These are phyloP conservation scores for Drosophila ogumai DNA, from an alignment of 1,140 invertebrate species.

Conservation along the genomic window DNA sequence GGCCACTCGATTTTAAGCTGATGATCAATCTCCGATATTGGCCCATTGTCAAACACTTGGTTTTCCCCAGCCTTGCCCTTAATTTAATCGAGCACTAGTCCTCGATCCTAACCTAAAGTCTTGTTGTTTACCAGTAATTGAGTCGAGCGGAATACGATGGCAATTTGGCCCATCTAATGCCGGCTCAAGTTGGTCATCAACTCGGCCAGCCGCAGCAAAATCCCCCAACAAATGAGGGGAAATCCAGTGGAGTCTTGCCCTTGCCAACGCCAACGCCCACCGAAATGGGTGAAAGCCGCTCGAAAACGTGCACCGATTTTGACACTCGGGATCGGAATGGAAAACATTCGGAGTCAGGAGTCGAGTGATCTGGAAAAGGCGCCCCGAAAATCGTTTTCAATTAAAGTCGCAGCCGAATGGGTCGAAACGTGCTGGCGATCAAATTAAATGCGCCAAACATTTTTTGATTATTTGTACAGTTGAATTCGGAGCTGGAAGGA, in stretches of 20 bases:
- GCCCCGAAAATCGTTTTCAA: slow-evolving; percentile 78
- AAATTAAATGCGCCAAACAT: slow-evolving; percentile 78
- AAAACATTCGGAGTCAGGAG: slow-evolving; percentile 15
- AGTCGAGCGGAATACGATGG: slow-evolving; percentile 26
- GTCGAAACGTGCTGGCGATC: slow-evolving; percentile 76
- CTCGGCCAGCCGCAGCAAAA: slow-evolving; percentile 36
- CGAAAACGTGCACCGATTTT: slow-evolving; percentile 74
- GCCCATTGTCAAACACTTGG: slow-evolving; percentile 38
- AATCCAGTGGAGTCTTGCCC: slow-evolving; percentile 28
- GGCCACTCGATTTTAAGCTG: slow-evolving; percentile 1
- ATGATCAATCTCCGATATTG: slow-evolving; percentile 31
- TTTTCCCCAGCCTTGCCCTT: slow-evolving; percentile 26
- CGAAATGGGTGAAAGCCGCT: slow-evolving; percentile 69
- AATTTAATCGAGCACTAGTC: slow-evolving; percentile 17
- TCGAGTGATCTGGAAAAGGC: slow-evolving; percentile 48
- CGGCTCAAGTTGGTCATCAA: slow-evolving; percentile 41
- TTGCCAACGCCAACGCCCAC: slow-evolving; percentile 75
- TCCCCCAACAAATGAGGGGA: slow-evolving; percentile 41
- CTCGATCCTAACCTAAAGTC: neutral
- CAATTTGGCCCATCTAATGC: slow-evolving; percentile 38
- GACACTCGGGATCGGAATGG: slow-evolving; percentile 52
- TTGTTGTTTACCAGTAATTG: slow-evolving; percentile 32
- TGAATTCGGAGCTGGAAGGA: slow-evolving; percentile 68
- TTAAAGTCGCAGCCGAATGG: slow-evolving; percentile 60
- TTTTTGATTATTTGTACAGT: slow-evolving; percentile 81